Base-by-base conservation (phyloP, 2,113 vertebrate genomes). In the Burhinus oedicnemus region DNA sequence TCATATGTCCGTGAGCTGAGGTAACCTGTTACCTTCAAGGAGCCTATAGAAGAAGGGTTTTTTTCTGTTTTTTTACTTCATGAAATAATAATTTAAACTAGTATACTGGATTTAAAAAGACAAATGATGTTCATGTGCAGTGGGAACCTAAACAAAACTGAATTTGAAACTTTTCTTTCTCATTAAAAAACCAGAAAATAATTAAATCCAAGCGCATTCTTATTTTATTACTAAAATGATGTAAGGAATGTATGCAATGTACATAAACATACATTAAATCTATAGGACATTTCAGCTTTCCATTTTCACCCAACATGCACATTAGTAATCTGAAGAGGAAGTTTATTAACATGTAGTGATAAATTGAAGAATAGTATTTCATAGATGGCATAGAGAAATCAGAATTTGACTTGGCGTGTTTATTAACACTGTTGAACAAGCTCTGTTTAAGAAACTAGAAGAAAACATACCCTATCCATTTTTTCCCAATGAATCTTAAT, bases 381-480 rank as follows among this genome's bases (percentile, higher is more conserved):
- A 82, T 15, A 60, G 29, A 22, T 79, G 36, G 45, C 65, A 68
- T 78, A 74, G 91, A 64, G 36, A 74, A 34, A 88, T 47, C 52
- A 80, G 68, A 81, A 74, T 90, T 90, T 90, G 61, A 77, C 58
- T 74, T 51, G 60, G 11, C 8, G 9, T 89, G 76, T 90, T 90
- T 93, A 57, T 81, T 92, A 89, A 86, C 54, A 27, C 15, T 83
- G 5, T 83, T 52, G 82, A 83, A 61, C n/a, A 92, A 90, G 40
- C 75, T 70, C 25, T 77, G 42, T 90, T 85, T 90, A 88, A 90
- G 49, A 88, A 95, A 76, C 38, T n/a, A 60, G 76, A 81, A 91
- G 64, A 86, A 83, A 76, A 72, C 4, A 27, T 79, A 57, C 6
- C 21, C 40, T 69, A 26, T 45, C 18, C 18, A 12, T 40, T 94